These are phyloP conservation scores for Climacteris rufus DNA, from an alignment of 2,113 vertebrate genomes.

Conservation along the genomic window DNA sequence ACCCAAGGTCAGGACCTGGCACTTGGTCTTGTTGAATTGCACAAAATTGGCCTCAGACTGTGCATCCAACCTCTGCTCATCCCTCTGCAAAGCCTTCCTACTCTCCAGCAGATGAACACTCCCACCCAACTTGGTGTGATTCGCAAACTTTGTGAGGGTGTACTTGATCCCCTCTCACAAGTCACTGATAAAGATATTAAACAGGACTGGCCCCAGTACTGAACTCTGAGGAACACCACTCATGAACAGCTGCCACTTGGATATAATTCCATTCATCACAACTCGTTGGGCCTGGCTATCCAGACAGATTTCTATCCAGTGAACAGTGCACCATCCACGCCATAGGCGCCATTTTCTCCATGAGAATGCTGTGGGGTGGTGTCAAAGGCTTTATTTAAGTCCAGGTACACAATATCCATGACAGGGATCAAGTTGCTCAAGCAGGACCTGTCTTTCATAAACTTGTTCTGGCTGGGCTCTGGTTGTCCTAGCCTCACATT, in stretches of 20 bases:
- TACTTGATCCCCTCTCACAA: rapidly evolving
- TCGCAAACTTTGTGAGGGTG: background rate
- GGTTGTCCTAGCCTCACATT: background rate
- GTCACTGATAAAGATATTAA: background rate
- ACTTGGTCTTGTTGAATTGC: background rate
- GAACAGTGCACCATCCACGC: background rate
- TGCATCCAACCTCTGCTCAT: background rate
- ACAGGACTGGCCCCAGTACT: background rate
- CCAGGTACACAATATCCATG: background rate
- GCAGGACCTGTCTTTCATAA: background rate
- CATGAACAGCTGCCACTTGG: background rate
- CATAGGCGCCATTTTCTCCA: background rate
- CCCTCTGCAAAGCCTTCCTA: background rate
- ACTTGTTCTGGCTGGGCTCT: background rate
- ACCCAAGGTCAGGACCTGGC: too few relatives aligned
- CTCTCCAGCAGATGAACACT: background rate
- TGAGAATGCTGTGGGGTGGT: background rate
- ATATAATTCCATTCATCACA: background rate
- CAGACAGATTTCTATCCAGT: background rate
- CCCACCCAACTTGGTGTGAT: background rate
- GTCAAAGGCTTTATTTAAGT: background rate
- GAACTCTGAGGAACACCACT: background rate
- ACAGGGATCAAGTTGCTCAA: background rate
- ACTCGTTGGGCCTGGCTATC: background rate
- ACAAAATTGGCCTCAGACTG: background rate